These are phyloP conservation scores for Melanerpes aurifrons DNA, from an alignment of 2,113 vertebrate genomes.

Conservation along the genomic window DNA sequence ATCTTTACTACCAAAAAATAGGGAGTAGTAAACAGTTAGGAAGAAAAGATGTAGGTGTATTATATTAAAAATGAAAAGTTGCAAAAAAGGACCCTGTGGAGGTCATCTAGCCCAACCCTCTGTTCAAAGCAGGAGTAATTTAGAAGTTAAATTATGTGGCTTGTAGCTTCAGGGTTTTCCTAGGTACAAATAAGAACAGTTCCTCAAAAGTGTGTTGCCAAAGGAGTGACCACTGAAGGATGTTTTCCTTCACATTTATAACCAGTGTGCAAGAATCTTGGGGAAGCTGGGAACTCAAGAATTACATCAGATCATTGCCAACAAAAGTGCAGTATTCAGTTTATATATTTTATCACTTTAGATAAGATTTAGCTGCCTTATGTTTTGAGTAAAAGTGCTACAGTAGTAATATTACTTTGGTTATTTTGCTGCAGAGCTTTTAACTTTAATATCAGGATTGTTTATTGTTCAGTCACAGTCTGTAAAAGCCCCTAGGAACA, in stretches of 20 bases:
- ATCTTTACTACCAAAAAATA: neutral
- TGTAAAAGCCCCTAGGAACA: neutral
- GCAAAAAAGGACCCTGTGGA: neutral
- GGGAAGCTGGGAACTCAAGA: neutral
- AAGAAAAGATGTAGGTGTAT: no score
- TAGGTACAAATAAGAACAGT: neutral
- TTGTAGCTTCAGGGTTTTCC: constrained; percentile 14
- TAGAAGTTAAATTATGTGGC: neutral
- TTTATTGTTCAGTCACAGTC: neutral
- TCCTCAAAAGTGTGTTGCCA: neutral
- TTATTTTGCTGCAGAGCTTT: neutral
- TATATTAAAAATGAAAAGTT: no score
- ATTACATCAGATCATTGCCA: neutral
- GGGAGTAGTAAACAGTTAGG: no score
- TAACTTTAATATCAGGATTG: neutral
- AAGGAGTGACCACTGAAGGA: neutral
- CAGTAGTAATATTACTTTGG: neutral
- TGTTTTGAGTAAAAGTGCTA: neutral
- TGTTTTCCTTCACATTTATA: constrained; percentile 1
- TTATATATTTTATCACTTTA: neutral
- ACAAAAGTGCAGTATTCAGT: neutral
- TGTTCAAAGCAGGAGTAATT: neutral
- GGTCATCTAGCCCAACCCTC: neutral
- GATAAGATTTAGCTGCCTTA: neutral
- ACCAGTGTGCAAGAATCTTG: neutral